Conservation (phyloP, 2,113 vertebrate genomes). For the Tichodroma muraria region DNA sequence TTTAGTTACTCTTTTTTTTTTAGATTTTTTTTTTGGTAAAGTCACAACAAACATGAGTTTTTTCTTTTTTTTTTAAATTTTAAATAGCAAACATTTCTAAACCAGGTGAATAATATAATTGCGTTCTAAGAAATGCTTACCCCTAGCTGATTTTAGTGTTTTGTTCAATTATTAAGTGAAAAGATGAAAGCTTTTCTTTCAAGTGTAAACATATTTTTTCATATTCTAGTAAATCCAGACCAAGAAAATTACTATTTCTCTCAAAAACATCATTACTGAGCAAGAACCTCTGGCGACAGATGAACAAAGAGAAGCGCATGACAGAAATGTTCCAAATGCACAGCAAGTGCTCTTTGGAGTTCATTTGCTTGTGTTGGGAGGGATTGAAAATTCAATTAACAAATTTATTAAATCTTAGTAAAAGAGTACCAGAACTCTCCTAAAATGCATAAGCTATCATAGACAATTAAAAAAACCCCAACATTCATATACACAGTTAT, state of each 20-base stretch:
- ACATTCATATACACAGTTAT: constrained; percentile 73
- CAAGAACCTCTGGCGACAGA: constrained; percentile 65
- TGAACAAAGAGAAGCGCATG: constrained; percentile 64
- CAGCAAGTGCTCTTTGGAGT: constrained; percentile 52
- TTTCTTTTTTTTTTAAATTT: background rate
- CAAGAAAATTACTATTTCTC: constrained; percentile 53
- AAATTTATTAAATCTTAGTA: constrained; percentile 69
- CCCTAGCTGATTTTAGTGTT: constrained; percentile 57
- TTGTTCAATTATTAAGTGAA: constrained; percentile 67
- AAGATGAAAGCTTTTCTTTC: constrained; percentile 67
- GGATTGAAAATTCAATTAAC: constrained; percentile 61
- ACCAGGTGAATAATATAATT: constrained; percentile 68
- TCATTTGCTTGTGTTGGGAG: constrained; percentile 46
- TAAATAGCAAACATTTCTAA: constrained; percentile 59
- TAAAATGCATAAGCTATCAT: constrained; percentile 71
- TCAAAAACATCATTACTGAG: constrained; percentile 68
- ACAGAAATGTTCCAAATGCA: constrained; percentile 58
- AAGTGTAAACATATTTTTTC: constrained; percentile 58
- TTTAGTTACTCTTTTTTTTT: background rate
- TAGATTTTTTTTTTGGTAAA: constrained; percentile 32
- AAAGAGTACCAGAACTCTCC: constrained; percentile 64
- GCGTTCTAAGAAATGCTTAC: constrained; percentile 63
- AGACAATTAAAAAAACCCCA: constrained; percentile 64
- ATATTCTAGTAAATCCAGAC: constrained; percentile 63
- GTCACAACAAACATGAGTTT: constrained; percentile 44